Evolutionary conservation across 1,140 invertebrate genomes (phyloP).

Genomic region (Dreissena polymorpha): DNA sequence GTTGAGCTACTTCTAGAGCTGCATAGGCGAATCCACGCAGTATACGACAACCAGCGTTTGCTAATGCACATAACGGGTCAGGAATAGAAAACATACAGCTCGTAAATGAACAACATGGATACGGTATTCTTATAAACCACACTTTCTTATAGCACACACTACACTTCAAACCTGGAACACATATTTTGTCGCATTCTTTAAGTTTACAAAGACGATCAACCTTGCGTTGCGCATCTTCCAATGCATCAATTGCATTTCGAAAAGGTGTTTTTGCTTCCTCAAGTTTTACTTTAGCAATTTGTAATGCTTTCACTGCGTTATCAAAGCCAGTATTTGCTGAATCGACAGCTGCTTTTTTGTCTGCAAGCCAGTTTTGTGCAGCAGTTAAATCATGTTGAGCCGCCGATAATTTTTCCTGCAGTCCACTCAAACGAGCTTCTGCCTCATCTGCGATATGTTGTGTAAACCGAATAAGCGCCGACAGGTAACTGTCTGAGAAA

Average conservation of each 20-base stretch:
- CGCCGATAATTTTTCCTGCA: neutral
- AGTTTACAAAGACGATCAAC: slow-evolving; percentile 34
- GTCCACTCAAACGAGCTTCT: slow-evolving; percentile 7
- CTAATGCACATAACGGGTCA: slow-evolving; percentile 27
- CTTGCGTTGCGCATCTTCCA: slow-evolving; percentile 40
- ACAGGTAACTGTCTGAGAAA: slow-evolving; percentile 40
- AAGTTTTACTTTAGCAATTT: slow-evolving; percentile 31
- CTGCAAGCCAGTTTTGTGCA: slow-evolving; percentile 40
- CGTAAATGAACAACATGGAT: slow-evolving; percentile 40
- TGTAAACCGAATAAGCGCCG: slow-evolving; percentile 1
- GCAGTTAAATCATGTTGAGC: slow-evolving; percentile 18
- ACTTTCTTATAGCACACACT: slow-evolving; percentile 22
- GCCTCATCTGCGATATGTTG: slow-evolving; percentile 23
- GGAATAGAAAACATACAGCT: slow-evolving; percentile 35
- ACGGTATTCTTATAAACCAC: slow-evolving; percentile 38
- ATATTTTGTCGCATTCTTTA: slow-evolving; percentile 10
- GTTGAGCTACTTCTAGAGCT: slow-evolving; percentile 27
- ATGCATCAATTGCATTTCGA: slow-evolving; percentile 20
- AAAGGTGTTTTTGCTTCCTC: slow-evolving; percentile 37
- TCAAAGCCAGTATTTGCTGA: slow-evolving; percentile 33
- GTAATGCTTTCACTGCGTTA: slow-evolving; percentile 11
- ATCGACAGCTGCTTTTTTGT: slow-evolving; percentile 12
- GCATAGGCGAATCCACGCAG: slow-evolving; percentile 21
- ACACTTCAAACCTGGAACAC: slow-evolving; percentile 39
- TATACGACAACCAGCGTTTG: slow-evolving; percentile 19